Evolutionary conservation across 2,797 vertebrate species (phyloP), one percentile per base, ranked within the genome.

Genomic region (Semaprochilodus insignis): DNA sequence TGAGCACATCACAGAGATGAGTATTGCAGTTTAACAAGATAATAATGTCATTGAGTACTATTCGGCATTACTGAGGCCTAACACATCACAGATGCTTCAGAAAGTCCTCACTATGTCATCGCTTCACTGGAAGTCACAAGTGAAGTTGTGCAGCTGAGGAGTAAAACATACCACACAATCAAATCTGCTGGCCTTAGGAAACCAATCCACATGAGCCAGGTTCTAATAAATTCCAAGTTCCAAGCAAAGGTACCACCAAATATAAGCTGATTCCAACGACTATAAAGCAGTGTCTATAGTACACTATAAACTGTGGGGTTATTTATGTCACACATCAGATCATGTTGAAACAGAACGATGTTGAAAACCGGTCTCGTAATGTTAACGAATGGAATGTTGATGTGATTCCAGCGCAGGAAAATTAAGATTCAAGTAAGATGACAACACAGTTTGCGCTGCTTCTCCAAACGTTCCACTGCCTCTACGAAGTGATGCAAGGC

Each of bases 71-170:
- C 69, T 48, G 54, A 23, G 62, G 15, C 15, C 25, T 94, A 95
- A 95, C 94, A 88, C 86, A 14, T 90, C 88, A 82, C 94, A 95
- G 94, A 94, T 88, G 90, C 86, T 78, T 85, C 86, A 88, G 83
- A 83, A 90, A 86, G 71, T 87, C 63, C 40, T 81, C 82, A 88
- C 87, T 85, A 88, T 89, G 89, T 91, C 91, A 91, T 81, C 90
- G 88, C 87, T 55, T 91, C 86, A 87, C 89, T 86, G 84, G 83
- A 90, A 48, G 86, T 48, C 44, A 48, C 44, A 10, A 48, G 44
- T 48, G 15, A 71, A 71, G 40, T 51, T 13, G 44, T 48, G 44
- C 44, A 48, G 44, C 14, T 69, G 66, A 69, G 17, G 19, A 69
- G 34, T 15, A 67, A 15, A 31, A 66, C 63, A 66, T 34, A 19